Evolutionary conservation across 1,140 invertebrate species (phyloP).

Genomic region (Probaryconus sp.): DNA sequence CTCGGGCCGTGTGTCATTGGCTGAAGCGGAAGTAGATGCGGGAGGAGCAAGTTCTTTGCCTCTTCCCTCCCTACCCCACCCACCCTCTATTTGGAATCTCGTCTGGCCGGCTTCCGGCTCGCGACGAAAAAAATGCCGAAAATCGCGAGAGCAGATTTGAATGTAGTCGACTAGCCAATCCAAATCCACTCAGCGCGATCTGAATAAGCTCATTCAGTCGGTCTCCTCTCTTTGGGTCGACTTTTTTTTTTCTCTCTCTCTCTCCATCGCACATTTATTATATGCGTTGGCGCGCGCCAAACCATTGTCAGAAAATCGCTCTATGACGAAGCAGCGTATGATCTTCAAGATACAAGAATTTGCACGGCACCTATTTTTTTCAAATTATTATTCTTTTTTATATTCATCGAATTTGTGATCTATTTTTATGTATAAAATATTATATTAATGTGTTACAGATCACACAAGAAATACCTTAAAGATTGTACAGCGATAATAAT

Average conservation of each 20-base stretch:
- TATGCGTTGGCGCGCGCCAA: constrained; percentile 42
- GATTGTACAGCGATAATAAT: too few species aligned
- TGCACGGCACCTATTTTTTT: constrained; percentile 26
- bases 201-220: constrained; percentile 37
- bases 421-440: too few species aligned
- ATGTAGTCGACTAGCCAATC: constrained; percentile 26
- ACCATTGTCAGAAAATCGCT: constrained; percentile 28
- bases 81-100: constrained; percentile 8
- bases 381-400: not conserved
- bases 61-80: not conserved
- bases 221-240: not conserved
- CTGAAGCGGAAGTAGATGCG: constrained; percentile 29
- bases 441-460: too few species aligned
- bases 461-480: too few species aligned
- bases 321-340: constrained; percentile 15
- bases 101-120: constrained; percentile 45
- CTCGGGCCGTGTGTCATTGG: constrained; percentile 14
- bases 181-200: constrained; percentile 4
- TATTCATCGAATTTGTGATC: too few species aligned
- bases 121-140: constrained; percentile 28
- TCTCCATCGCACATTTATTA: constrained; percentile 10
- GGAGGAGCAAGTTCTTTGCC: constrained; percentile 2
- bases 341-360: constrained; percentile 37
- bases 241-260: not conserved
- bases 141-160: constrained; percentile 39